Evolutionary conservation across 2,113 vertebrate species (phyloP).

Genomic region (Neolamprologus ventralis): DNA sequence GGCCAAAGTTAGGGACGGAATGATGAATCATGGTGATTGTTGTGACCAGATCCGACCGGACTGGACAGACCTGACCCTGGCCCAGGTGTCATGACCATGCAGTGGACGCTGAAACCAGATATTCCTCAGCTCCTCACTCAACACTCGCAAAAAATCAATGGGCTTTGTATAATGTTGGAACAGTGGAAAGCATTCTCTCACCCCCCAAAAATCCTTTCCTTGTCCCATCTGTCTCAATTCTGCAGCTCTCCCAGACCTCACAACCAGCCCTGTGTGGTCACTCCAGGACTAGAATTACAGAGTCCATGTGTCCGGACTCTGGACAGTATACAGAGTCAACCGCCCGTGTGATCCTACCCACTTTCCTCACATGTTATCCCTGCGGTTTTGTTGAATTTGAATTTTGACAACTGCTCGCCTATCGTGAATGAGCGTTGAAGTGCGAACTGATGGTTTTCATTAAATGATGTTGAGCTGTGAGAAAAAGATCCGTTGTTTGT

Average conservation of each 20-base stretch:
- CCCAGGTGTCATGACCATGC: constrained; percentile 64
- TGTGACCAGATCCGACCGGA: not conserved
- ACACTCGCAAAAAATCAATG: constrained; percentile 69
- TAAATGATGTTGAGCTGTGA: not conserved
- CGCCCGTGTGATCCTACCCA: constrained; percentile 1
- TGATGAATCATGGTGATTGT: not conserved
- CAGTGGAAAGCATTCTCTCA: constrained; percentile 62
- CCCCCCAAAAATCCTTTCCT: constrained; percentile 44
- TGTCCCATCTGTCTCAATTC: constrained; percentile 70
- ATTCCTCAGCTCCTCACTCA: constrained; percentile 51
- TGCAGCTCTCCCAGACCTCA: constrained; percentile 39
- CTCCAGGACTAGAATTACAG: constrained; percentile 63
- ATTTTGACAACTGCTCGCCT: not conserved
- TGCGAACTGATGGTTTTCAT: constrained; percentile 6
- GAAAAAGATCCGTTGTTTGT: not conserved
- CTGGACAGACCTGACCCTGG: constrained; percentile 49
- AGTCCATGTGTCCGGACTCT: constrained; percentile 57
- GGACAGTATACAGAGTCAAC: constrained; percentile 48
- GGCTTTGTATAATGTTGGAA: constrained; percentile 59
- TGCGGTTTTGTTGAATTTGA: constrained; percentile 1
- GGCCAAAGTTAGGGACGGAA: not conserved
- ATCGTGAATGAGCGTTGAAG: not conserved
- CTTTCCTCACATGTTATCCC: constrained; percentile 38
- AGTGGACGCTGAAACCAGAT: constrained; percentile 68
- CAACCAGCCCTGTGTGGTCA: constrained; percentile 63